These are phyloP conservation scores for Corythornis vintsioides DNA, from an alignment of 2,113 vertebrate genomes.

Conservation along the genomic window DNA sequence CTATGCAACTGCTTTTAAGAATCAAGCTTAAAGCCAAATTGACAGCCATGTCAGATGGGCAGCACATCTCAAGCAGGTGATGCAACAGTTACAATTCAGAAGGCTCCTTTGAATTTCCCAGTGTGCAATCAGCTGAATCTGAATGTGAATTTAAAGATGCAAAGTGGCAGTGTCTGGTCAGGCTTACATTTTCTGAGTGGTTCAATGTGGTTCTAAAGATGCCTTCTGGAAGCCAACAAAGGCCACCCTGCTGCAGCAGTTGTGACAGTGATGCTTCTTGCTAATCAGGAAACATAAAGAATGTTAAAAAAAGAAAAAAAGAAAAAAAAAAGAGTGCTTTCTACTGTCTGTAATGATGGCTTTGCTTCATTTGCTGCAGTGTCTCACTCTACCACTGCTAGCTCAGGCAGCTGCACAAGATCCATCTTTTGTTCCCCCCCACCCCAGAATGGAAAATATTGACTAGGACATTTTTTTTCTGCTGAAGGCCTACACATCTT, in stretches of 20 bases:
- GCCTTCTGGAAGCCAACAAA: not conserved
- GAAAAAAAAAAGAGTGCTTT: not conserved
- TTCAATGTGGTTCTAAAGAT: not conserved
- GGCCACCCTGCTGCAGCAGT: not conserved
- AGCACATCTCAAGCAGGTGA: not conserved
- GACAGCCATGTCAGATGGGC: conserved; percentile 1
- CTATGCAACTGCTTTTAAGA: conserved; percentile 1
- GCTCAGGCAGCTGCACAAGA: not conserved
- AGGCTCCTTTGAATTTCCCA: conserved; percentile 7
- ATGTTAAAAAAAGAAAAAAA: not conserved
- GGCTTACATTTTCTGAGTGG: not conserved
- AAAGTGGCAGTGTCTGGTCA: not conserved
- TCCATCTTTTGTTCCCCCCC: not conserved
- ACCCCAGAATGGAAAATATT: not conserved
- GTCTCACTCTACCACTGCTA: not conserved
- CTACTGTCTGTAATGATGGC: not conserved
- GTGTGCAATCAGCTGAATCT: not conserved
- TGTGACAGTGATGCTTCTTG: not conserved
- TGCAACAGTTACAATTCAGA: not conserved
- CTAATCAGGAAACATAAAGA: not conserved
- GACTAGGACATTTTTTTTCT: not conserved
- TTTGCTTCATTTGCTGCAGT: not conserved
- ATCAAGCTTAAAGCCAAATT: not conserved
- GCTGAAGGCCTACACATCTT: not conserved
- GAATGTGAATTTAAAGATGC: not conserved